Base-by-base conservation (phyloP, 2,797 vertebrate genomes). In the Pangasius djambal region DNA sequence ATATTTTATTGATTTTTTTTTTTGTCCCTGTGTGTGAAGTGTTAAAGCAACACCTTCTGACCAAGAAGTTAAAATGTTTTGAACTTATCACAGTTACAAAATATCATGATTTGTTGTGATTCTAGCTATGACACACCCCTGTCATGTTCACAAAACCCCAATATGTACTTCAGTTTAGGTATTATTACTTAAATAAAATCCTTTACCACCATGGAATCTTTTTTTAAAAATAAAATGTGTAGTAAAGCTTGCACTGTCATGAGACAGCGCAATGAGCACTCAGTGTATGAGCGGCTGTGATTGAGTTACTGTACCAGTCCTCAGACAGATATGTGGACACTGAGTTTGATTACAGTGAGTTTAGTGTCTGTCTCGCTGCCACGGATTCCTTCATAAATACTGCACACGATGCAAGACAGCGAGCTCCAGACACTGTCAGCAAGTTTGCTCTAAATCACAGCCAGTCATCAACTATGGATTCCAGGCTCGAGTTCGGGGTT, bases 331-430 rank as follows among this genome's bases (percentile, higher is more conserved):
- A 83, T 88, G 85, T 89, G 83, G 86, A 78, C 83, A 92, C 74
- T 18, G n/a, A 59, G 18, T 63, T 50, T 86, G 79, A 85, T 84
- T 48, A 87, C 87, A 83, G 50, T 59, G 81, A 92, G 10, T 90
- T 91, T 85, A 86, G 57, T 91, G 67, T 87, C 81, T 88, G 89
- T 59, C 57, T 90, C 48, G 52, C 87, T 89, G 85, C 83, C 69
- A 89, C 50, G n/a, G 78, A 90, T 83, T 83, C 52, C 40, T 77
- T 83, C 57, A 87, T 69, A 78, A 91, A 86, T 25, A 69, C 85
- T 18, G 34, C 44, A 88, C 79, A 61, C 12, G 18, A 82, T 2
- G 78, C 55, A 34, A 3, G 16, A 79, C 50, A 2, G 18, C 77
- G 18, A 28, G 57, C 55, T 40, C 55, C 55, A 15, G 55, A 61